phyloP scores from a whole-genome alignment of 2,797 vertebrate species.

The Macropus fuliginosus region DNA sequence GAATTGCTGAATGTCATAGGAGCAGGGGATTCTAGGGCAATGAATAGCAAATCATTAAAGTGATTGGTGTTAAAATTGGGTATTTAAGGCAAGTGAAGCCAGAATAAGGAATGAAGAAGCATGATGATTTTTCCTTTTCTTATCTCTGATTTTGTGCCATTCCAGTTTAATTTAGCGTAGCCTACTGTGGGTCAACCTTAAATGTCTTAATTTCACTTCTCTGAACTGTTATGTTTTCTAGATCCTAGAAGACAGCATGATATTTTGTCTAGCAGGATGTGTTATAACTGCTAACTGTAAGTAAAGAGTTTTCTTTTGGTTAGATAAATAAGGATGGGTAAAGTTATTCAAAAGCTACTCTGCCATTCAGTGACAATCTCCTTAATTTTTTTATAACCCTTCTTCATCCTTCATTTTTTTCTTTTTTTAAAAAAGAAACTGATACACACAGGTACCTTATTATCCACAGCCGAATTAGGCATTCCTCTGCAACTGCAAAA shows the following conservation, averaged over 20 bases:
- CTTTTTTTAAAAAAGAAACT: conserved; percentile 56
- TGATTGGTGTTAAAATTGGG: not conserved
- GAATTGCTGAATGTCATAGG: not conserved
- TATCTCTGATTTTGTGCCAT: conserved; percentile 56
- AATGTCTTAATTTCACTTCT: conserved; percentile 45
- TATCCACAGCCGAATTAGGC: not conserved
- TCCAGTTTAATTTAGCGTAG: conserved; percentile 58
- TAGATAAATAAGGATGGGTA: conserved; percentile 4
- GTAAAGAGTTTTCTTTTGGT: conserved; percentile 78
- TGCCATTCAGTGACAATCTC: not conserved
- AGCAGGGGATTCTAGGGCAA: not conserved
- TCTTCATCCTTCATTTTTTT: conserved; percentile 49
- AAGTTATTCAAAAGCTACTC: conserved; percentile 53
- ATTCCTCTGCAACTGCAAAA: conserved; percentile 54
- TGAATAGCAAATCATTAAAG: not conserved
- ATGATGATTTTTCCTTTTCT: conserved; percentile 42
- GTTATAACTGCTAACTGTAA: conserved; percentile 96
- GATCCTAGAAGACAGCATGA: conserved; percentile 98
- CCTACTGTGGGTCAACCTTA: conserved; percentile 45
- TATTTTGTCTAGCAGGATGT: conserved; percentile 95
- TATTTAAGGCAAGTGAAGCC: not conserved
- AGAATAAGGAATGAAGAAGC: conserved; percentile 29
- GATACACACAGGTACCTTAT: conserved; percentile 53
- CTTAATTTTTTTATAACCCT: not conserved
- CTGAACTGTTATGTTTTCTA: conserved; percentile 85